Conservation (phyloP, 2,113 vertebrate species). For the Periophthalmodon schlosseri region DNA sequence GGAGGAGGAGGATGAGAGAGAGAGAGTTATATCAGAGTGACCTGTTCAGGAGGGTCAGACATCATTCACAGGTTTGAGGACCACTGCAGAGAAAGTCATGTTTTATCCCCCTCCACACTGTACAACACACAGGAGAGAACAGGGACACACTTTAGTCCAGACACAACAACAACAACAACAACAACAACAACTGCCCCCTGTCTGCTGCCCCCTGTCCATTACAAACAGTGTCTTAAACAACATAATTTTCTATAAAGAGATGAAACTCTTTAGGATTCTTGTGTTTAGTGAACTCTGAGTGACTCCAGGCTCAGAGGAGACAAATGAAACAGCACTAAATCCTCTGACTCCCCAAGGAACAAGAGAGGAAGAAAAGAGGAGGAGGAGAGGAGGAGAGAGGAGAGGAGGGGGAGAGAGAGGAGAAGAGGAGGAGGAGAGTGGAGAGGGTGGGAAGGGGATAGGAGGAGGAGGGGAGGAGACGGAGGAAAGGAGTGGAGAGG, state of each 20-base stretch:
- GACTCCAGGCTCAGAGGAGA: background rate
- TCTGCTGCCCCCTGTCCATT: no score
- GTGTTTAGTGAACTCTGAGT: background rate
- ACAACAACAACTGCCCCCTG: background rate
- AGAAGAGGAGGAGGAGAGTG: no score
- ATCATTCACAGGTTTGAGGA: background rate
- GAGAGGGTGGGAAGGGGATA: no score
- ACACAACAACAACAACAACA: no score
- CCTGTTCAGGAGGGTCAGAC: constrained; percentile 77
- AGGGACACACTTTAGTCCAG: background rate
- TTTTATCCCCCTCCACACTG: background rate
- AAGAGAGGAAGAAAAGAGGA: no score
- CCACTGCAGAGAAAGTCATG: background rate
- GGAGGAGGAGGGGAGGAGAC: no score
- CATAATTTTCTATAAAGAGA: no score
- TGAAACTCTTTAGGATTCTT: background rate
- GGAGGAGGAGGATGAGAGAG: constrained; percentile 79
- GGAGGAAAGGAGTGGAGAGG: no score
- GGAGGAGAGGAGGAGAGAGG: background rate
- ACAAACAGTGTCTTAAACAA: no score
- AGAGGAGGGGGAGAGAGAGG: no score
- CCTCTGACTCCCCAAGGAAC: background rate
- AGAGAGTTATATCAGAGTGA: constrained; percentile 89
- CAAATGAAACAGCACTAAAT: background rate
- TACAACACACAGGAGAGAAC: background rate